phyloP scores from a whole-genome alignment of 2,888 invertebrate genomes.

The Diploptera punctata region DNA sequence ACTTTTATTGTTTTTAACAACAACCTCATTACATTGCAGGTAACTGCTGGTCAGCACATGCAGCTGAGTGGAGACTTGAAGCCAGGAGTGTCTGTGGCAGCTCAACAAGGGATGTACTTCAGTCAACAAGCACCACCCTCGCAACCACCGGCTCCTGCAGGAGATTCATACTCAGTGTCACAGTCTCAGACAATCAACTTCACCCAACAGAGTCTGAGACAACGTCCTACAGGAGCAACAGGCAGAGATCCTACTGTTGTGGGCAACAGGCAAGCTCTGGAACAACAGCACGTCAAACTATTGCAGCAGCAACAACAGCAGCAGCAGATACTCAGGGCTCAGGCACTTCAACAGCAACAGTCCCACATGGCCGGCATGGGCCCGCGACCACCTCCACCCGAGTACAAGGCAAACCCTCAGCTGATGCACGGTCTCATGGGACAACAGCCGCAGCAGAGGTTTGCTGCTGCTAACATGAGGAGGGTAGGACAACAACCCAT shows the following conservation, averaged over 20 bases:
- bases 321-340: constrained; percentile 65
- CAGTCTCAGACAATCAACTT: constrained; percentile 89
- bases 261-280: not conserved
- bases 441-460: constrained; percentile 41
- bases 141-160: constrained; percentile 36
- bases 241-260: not conserved
- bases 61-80: constrained; percentile 76
- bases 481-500: constrained; percentile 74
- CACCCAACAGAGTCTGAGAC: constrained; percentile 66
- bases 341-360: constrained; percentile 54
- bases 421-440: constrained; percentile 41
- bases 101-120: constrained; percentile 85
- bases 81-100: constrained; percentile 79
- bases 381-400: constrained; percentile 81
- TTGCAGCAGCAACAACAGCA: constrained; percentile 53
- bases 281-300: constrained; percentile 47
- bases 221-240: constrained; percentile 46
- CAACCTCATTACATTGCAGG: too few relatives aligned
- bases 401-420: constrained; percentile 73
- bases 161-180: constrained; percentile 69
- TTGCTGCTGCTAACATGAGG: constrained; percentile 55
- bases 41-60: constrained; percentile 78
- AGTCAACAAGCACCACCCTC: constrained; percentile 52
- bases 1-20: too few relatives aligned
- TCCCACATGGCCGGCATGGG: constrained; percentile 56